Evolutionary conservation across 1,140 invertebrate species (phyloP), one percentile per base, ranked within the genome.

Genomic region (Chrysomallon squamiferum): DNA sequence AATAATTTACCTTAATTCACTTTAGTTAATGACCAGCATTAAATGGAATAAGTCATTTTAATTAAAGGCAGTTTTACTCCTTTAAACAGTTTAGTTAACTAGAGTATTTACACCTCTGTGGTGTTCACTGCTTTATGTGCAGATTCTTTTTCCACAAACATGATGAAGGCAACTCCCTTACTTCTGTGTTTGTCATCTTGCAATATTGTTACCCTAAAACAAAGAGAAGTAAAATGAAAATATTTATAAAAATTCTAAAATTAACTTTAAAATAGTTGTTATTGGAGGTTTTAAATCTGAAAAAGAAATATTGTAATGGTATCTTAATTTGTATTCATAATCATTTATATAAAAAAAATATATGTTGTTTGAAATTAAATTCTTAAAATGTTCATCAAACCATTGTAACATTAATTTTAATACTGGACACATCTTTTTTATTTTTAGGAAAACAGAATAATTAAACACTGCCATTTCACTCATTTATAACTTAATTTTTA

Each of bases 121-220:
- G n/a, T n/a, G n/a, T 86, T 83, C 0, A 89, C 88, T 83, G 91
- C 92, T 65, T 85, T 86, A 33, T 84, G 69, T 3, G 92, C 93
- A 77, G 90, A 89, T 71, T 92, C 91, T 68, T 74, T 80, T 35
- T 89, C 88, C 22, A 92, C 74, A 83, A 90, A 94, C 54, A 93
- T 81, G 47, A 93, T 87, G 86, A 93, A 93, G 1, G 92, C 92
- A 29, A 93, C 89, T 32, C 93, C 92, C 85, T 90, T 91, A 76
- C 92, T 93, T 78, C 86, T 87, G 62, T 91, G 84, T 45, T 87
- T 89, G 52, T 83, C 69, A 76, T 93, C 90, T 83, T 91, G 92
- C 27, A 93, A 77, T 47, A 93, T 85, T 33, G 92, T 93, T 1
- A 93, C 91, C 83, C 92, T 87, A 62, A 89, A 74, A 62, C 79